Conservation (phyloP, 2,888 invertebrate genomes). For the Glyphotaelius pellucidus region DNA sequence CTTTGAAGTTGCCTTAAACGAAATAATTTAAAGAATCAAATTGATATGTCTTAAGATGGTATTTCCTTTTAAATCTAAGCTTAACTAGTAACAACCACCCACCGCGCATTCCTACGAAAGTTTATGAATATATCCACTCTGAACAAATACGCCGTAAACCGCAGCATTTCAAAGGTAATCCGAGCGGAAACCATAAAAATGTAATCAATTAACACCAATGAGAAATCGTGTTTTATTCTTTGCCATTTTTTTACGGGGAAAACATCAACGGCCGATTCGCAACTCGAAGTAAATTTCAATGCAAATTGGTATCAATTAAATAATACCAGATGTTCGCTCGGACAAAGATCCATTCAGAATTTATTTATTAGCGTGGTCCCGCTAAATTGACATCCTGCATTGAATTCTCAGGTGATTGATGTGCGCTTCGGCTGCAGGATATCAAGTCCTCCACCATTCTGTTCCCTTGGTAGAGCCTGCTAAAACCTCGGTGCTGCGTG, state of each 20-base stretch:
- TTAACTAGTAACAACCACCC: background rate
- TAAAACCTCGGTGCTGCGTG: background rate
- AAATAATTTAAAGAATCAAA: background rate
- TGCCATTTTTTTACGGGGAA: background rate
- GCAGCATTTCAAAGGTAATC: background rate
- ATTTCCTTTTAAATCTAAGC: background rate
- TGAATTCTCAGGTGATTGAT: conserved; percentile 24
- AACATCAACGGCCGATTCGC: background rate
- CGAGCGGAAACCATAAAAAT: background rate
- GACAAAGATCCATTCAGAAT: conserved; percentile 11
- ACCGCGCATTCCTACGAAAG: background rate
- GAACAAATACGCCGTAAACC: background rate
- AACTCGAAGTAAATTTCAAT: conserved; percentile 25
- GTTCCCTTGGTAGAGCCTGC: background rate
- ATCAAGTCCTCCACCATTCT: background rate
- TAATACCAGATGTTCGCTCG: conserved; percentile 18
- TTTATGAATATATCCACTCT: background rate
- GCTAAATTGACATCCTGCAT: conserved; percentile 34
- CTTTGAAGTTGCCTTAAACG: background rate
- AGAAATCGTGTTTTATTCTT: background rate
- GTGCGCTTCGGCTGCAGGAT: background rate
- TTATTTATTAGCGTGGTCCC: conserved; percentile 34
- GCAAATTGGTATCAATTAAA: conserved; percentile 6
- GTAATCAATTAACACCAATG: conserved; percentile 26
- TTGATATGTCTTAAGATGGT: background rate